A percentile compares a stretch with the other conserved stretches of the same genome.
phyloP scores from a whole-genome alignment of 2,113 vertebrate species.

The Loxodonta africana region DNA sequence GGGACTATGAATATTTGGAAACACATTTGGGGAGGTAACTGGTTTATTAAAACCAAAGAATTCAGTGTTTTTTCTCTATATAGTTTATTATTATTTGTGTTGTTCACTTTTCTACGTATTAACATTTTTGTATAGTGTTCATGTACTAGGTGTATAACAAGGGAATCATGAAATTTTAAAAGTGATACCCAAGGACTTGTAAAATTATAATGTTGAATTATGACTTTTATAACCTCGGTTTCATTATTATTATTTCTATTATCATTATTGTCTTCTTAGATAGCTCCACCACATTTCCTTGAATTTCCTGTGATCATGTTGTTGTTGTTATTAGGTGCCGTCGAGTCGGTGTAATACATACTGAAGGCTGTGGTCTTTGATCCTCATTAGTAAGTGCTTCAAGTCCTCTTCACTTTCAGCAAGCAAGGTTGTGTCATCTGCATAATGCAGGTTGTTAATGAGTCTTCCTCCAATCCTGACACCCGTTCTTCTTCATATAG shows the following conservation, averaged over 20 bases:
- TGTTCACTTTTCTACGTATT: neutral
- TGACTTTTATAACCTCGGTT: neutral
- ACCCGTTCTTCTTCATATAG: no score
- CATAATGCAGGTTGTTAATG: no score
- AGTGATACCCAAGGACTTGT: neutral
- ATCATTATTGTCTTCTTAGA: neutral
- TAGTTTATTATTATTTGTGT: neutral
- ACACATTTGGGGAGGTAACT: neutral
- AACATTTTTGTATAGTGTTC: neutral
- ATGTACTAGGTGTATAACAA: neutral
- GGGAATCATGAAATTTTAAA: neutral
- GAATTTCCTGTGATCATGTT: neutral
- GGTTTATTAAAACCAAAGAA: neutral
- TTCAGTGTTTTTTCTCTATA: neutral
- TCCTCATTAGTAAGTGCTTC: no score
- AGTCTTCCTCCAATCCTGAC: no score
- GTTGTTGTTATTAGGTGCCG: neutral
- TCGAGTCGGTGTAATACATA: no score
- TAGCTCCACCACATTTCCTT: neutral
- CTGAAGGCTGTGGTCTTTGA: no score
- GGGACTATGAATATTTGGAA: neutral
- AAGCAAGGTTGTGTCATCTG: no score
- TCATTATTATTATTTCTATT: neutral
- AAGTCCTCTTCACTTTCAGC: no score
- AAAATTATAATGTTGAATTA: neutral